phyloP scores from a whole-genome alignment of 2,888 invertebrate species.

The Drosophila tripunctata region DNA sequence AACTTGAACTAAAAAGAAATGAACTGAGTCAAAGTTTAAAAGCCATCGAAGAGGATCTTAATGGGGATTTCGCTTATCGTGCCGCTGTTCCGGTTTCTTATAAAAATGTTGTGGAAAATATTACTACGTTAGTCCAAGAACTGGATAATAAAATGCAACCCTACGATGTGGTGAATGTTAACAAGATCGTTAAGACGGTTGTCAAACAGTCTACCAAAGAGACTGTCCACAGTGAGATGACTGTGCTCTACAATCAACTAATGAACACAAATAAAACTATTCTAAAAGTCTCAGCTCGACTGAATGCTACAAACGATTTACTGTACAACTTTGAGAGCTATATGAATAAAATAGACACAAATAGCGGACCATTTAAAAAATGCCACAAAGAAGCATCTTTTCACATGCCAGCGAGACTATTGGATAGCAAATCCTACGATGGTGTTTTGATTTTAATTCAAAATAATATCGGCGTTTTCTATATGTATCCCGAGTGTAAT shows the following conservation, averaged over 20 bases:
- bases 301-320: constrained; percentile 19
- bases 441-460: constrained; percentile 17
- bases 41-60: neutral
- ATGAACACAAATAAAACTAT: constrained; percentile 13
- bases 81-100: neutral
- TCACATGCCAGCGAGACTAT: neutral
- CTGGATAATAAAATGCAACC: neutral
- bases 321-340: constrained; percentile 23
- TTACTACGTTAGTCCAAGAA: neutral
- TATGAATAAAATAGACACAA: constrained; percentile 9
- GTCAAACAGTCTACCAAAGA: neutral
- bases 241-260: constrained; percentile 21
- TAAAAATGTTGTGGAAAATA: neutral
- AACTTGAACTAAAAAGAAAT: neutral
- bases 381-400: neutral
- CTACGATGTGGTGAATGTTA: constrained; percentile 24
- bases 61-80: neutral
- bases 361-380: neutral
- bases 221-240: neutral
- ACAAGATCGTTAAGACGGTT: constrained; percentile 14
- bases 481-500: constrained; percentile 15
- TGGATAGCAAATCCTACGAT: constrained; percentile 1
- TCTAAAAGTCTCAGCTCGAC: constrained; percentile 6
- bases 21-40: constrained; percentile 1
- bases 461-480: constrained; percentile 22